These are phyloP conservation scores for Eupithecia inturbata DNA, from an alignment of 2,888 invertebrate genomes.

Conservation along the genomic window DNA sequence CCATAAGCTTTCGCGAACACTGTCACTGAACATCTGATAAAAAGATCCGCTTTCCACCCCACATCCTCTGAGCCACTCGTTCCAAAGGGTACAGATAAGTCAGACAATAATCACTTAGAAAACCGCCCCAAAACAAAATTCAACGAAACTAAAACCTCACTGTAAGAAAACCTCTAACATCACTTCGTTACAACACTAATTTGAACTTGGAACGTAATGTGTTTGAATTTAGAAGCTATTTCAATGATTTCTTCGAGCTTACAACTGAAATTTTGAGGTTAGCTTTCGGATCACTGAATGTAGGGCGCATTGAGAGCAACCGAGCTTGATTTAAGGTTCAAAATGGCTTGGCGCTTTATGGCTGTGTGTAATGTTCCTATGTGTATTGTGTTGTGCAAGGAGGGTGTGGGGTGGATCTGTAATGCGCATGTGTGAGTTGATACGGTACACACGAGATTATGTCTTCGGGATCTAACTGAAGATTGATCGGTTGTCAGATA, in stretches of 20 bases:
- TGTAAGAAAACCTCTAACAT: not conserved
- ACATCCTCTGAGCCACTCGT: slow-evolving; percentile 39
- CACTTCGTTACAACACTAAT: slow-evolving; percentile 17
- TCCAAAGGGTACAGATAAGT: slow-evolving; percentile 38
- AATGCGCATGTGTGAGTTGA: slow-evolving; percentile 59
- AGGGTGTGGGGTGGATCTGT: slow-evolving; percentile 54
- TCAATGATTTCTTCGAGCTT: slow-evolving; percentile 58
- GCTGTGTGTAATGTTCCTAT: slow-evolving; percentile 61
- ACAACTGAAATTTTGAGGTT: slow-evolving; percentile 79
- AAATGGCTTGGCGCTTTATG: slow-evolving; percentile 56
- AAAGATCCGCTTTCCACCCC: slow-evolving; percentile 37
- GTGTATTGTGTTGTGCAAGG: slow-evolving; percentile 49
- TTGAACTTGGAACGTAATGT: slow-evolving; percentile 29
- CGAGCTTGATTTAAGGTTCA: slow-evolving; percentile 63
- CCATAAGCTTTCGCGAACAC: slow-evolving; percentile 51
- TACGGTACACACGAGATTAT: slow-evolving; percentile 49
- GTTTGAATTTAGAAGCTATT: slow-evolving; percentile 47
- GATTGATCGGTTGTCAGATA: not conserved
- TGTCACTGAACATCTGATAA: slow-evolving; percentile 42
- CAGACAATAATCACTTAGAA: slow-evolving; percentile 8
- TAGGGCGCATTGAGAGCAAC: slow-evolving; percentile 72
- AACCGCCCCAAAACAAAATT: slow-evolving; percentile 32
- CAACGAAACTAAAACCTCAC: slow-evolving; percentile 5
- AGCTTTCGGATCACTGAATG: slow-evolving; percentile 75
- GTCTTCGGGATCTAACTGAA: slow-evolving; percentile 41